Base-by-base conservation (phyloP, 1,140 invertebrate genomes). In the Achroia grisella region DNA sequence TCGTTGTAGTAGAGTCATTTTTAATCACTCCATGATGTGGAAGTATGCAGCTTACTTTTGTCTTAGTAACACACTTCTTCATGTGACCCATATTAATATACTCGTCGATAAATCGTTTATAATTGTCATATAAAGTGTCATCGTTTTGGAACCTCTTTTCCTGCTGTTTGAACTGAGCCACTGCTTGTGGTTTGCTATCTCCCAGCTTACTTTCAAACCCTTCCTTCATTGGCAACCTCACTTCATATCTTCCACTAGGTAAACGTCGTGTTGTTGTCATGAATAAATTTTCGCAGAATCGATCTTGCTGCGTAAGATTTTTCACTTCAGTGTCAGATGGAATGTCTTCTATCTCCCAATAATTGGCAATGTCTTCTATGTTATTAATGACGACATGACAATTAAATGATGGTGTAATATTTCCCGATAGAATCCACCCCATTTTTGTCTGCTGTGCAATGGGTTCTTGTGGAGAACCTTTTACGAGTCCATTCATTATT, bases 291-390 rank as follows among this genome's bases (percentile, higher is more conserved):
- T 71, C 67, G 37, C 57, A 64, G 34, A 46, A 45, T 41, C 32
- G 35, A 11, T 56, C 47, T n/a, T 34, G 3, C 28, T 15, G 9
- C 28, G 32, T 40, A 1, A 40, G 12, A 2, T 9, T 27, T 5
- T 3, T n/a, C n/a, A n/a, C n/a, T n/a, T n/a, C 1, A 23, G 31
- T 27, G 1, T 34, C 13, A 10, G 8, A n/a, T 8, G 15, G 17
- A 4, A 71, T 37, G n/a, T 71, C 62, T 28, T 71, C 70, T 1
- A 66, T 43, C 33, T 69, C 57, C 67, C 67, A 76, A 44, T 63
- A 73, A 27, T 30, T 54, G 17, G 28, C 46, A 12, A 65, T 11
- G 8, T 56, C 50, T 8, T 35, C 11, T 2, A 48, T 15, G 23
- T 49, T 36, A 10, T 50, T 61, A 4, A 53, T 12, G 4, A 57